Percentiles rank a stretch among this genome's conserved stretches.
phyloP scores from a whole-genome alignment of 2,888 invertebrate species.

The Drosophila hamatofila region DNA sequence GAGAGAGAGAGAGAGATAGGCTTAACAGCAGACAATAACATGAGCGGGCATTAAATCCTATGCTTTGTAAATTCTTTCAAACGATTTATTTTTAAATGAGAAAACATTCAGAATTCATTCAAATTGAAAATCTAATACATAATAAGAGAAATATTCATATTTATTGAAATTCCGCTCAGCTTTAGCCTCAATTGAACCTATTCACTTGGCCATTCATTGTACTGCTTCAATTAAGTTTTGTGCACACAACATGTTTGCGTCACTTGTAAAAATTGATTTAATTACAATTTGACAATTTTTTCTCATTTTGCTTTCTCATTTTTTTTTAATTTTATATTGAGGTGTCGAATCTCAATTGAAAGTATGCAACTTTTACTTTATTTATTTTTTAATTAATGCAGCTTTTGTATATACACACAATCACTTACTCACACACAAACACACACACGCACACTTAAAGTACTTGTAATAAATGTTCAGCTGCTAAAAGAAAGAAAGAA shows the following conservation, averaged over 20 bases:
- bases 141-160: not conserved
- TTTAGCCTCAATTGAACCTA: constrained; percentile 22
- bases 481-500: constrained; percentile 43
- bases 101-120: not conserved
- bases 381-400: constrained; percentile 16
- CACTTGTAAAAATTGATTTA: constrained; percentile 44
- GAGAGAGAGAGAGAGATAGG: constrained; percentile 1
- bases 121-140: not conserved
- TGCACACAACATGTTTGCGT: constrained; percentile 28
- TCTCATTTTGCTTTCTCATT: not conserved
- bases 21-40: constrained; percentile 26
- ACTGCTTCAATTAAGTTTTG: constrained; percentile 12
- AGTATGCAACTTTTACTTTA: constrained; percentile 19
- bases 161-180: not conserved
- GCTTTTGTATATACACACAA: constrained; percentile 54
- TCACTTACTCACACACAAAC: constrained; percentile 30
- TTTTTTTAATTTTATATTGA: constrained; percentile 28
- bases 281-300: constrained; percentile 27
- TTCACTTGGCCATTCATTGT: constrained; percentile 38
- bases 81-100: not conserved
- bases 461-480: constrained; percentile 49
- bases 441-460: constrained; percentile 21
- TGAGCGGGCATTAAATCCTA: not conserved
- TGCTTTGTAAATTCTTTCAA: not conserved
- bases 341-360: constrained; percentile 25